These are phyloP conservation scores for Cephus spinipes DNA, from an alignment of 2,888 invertebrate species.

Conservation along the genomic window DNA sequence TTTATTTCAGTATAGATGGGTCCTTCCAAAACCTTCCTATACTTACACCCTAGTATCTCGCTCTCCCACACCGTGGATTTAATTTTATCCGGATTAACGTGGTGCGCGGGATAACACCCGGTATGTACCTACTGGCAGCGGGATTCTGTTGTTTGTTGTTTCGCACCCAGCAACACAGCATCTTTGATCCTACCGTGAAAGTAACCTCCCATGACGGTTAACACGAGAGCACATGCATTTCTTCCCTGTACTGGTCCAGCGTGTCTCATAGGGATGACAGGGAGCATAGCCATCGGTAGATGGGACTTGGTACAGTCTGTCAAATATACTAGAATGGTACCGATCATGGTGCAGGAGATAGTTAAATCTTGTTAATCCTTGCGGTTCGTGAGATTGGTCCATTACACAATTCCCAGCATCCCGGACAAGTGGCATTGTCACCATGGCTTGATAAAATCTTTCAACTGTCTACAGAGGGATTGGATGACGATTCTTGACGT, in stretches of 20 bases:
- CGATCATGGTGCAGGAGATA: background rate
- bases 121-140: background rate
- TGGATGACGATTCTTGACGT: background rate
- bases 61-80: constrained; percentile 47
- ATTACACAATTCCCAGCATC: background rate
- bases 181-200: constrained; percentile 3
- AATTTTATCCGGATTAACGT: constrained; percentile 55
- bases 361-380: background rate
- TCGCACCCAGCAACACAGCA: constrained; percentile 28
- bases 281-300: background rate
- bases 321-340: background rate
- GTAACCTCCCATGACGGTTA: constrained; percentile 1
- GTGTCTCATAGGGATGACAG: background rate
- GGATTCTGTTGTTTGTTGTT: constrained; percentile 46
- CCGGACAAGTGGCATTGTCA: background rate
- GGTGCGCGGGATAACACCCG: constrained; percentile 16
- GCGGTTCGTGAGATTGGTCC: background rate
- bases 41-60: constrained; percentile 44
- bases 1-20: background rate
- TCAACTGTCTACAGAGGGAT: background rate
- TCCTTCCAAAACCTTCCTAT: background rate
- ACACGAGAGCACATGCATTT: constrained; percentile 3
- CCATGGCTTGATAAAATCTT: background rate
- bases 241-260: background rate
- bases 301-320: background rate